Evolutionary conservation across 2,113 vertebrate species (phyloP).

Genomic region (Suricata suricatta): DNA sequence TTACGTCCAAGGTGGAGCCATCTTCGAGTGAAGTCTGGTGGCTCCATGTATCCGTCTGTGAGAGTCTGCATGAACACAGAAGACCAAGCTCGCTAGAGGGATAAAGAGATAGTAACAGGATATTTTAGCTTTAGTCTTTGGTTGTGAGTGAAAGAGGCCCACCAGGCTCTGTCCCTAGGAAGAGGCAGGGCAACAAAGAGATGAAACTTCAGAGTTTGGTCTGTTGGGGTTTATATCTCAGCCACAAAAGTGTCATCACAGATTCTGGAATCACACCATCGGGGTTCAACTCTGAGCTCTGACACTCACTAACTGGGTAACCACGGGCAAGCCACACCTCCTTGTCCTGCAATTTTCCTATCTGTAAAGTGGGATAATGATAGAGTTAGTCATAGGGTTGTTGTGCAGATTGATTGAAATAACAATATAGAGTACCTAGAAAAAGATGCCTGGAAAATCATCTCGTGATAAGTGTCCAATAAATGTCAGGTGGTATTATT

Average conservation of each 20-base stretch:
- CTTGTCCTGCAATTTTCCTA: not conserved
- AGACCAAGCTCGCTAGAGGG: not conserved
- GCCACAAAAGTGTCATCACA: not conserved
- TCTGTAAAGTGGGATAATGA: not conserved
- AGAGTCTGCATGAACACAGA: not conserved
- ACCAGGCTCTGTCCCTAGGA: not conserved
- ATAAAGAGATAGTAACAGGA: not conserved
- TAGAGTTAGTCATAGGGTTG: not conserved
- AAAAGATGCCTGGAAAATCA: not conserved
- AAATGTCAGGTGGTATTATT: not conserved
- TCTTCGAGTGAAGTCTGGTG: not conserved
- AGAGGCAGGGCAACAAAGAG: not conserved
- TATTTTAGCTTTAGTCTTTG: not conserved
- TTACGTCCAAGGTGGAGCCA: not conserved
- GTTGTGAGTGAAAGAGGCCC: not conserved
- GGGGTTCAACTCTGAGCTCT: not conserved
- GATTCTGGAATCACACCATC: not conserved
- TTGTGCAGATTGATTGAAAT: not conserved
- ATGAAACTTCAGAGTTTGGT: not conserved
- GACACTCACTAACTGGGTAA: not conserved
- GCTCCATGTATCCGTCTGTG: not conserved
- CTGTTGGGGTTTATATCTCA: not conserved
- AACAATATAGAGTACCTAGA: not conserved
- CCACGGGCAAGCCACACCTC: not conserved
- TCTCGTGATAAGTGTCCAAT: not conserved